Base-by-base conservation (phyloP, 2,797 vertebrate genomes). In the Clarias fuscus region DNA sequence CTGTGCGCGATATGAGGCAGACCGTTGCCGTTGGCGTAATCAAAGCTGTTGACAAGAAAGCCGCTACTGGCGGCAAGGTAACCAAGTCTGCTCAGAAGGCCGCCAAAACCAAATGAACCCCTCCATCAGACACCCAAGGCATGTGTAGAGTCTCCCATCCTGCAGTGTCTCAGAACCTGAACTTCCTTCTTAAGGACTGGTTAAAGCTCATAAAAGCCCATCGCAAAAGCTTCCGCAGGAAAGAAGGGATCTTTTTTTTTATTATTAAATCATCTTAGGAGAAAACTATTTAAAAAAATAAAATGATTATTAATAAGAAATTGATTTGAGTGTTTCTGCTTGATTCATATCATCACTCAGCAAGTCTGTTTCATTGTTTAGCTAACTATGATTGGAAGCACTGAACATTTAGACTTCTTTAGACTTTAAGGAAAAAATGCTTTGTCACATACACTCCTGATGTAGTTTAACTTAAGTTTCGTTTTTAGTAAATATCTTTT, bases 1-100 rank as follows among this genome's bases (percentile, higher is more conserved):
- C 95, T 13, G 94, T 96, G 67, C 93, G 93, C 76, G 95, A 95
- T 92, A 95, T 96, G 95, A 96, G 95, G 92, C 95, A 96, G 93
- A 96, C 95, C 0, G 95, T 96, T 68, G 95, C 95, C 20, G 95
- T 96, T 13, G 95, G 95, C 0, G 95, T 96, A 81, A 95, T 95
- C 91, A 96, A 95, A 92, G 88, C 88, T 0, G 92, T 95, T 0
- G 93, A 94, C 22, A 96, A 96, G 92, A 96, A 95, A 86, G 24
- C 22, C 0, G 7, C 90, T 59, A 8, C 75, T 0, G 78, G 87
- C 37, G 95, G 93, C 61, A 95, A 95, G 91, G 93, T 95, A 86
- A 96, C 95, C 90, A 96, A 95, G 90, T 94, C 94, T 18, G 95
- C 95, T 84, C 86, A 92, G 85, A 96, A 96, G 90, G 94, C 92